Evolutionary conservation across 37 sponge, comb jelly and placozoan species (phyloP), one percentile per base, ranked within the genome.

Genomic region (Spongilla lacustris): DNA sequence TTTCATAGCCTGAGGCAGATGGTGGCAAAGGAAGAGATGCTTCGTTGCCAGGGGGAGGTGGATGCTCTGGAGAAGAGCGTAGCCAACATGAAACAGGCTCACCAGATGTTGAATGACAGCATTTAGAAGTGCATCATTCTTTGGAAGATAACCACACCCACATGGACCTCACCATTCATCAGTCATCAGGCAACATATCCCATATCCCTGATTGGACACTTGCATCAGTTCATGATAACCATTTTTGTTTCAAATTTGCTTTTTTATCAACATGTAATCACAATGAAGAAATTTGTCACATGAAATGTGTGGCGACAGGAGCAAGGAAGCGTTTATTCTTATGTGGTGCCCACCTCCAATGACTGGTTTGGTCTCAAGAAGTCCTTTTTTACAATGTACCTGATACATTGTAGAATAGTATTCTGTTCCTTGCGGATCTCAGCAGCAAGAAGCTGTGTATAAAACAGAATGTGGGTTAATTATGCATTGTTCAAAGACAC

Each of bases 351-450:
- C n/a, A n/a, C n/a, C n/a, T 19, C 21, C 58, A 19, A 1, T 58
- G 58, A 19, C 1, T 58, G 14, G 1, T 10, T 17, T 32, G 37
- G 77, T 19, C 66, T 66, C 67, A 96, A 92, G 83, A 94, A 97
- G 66, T 92, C 87, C 27, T 90, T 78, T 25, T 78, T 46, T 26
- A 94, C 88, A 19, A 93, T 89, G 78, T 91, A 73, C 31, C 86
- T 71, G 78, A 97, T 85, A 69, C 98, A 97, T 88, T 97, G 98
- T 12, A 97, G 80, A 3, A 97, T 68, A 24, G 81, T 77, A 73
- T 97, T 97, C 68, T 90, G 77, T 50, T 97, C 98, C 46, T 83
- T 32, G 1, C 89, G 74, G 5, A 97, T 93, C 27, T 97, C 98
- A n/a, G 83, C 79, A n/a, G 92, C 89, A 75, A 97, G 79, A 4